Base-by-base conservation (phyloP, 2,888 invertebrate species). In the Myathropa florea region DNA sequence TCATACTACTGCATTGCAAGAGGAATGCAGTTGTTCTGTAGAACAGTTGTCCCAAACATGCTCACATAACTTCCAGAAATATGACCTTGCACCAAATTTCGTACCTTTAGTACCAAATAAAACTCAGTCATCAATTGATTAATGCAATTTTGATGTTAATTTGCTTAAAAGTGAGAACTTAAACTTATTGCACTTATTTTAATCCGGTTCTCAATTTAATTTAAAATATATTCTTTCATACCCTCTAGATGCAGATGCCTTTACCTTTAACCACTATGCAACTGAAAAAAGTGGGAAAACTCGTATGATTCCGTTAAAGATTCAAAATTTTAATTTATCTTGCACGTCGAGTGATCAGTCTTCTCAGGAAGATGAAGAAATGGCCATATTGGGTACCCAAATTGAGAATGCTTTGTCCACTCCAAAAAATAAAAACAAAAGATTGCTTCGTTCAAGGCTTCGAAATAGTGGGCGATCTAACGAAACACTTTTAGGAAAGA, bases 251-350 rank as follows among this genome's bases (percentile, higher is more conserved):
- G 60, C n/a, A 28, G 28, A 28, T 28, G n/a, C 28, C n/a, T n/a
- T n/a, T n/a, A n/a, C n/a, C n/a, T n/a, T n/a, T n/a, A n/a, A n/a
- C n/a, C 59, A 59, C 26, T 59, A 28, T 59, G 14, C 59, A 59
- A 26, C 59, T 28, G 28, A 61, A 9, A 30, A 21, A 18, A 60
- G 30, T 60, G 23, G 6, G 23, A 4, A 28, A 4, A 28, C 28
- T 28, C 59, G n/a, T 7, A 21, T 18, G 30, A 30, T 36, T 63
- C 63, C 10, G 23, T 39, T 10, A 23, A 36, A 23, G 36, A 39
- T 39, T 39, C 36, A 36, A 14, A n/a, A 64, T 24, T 64, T 64
- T 21, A 63, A 63, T 63, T 63, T 63, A 36, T 63, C 63, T 3
- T 12, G 0, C 36, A 36, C 21, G 36, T 36, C 63, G 36, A 63